Evolutionary conservation across 2,113 vertebrate species (phyloP).

Genomic region (Gobiocypris rarus): DNA sequence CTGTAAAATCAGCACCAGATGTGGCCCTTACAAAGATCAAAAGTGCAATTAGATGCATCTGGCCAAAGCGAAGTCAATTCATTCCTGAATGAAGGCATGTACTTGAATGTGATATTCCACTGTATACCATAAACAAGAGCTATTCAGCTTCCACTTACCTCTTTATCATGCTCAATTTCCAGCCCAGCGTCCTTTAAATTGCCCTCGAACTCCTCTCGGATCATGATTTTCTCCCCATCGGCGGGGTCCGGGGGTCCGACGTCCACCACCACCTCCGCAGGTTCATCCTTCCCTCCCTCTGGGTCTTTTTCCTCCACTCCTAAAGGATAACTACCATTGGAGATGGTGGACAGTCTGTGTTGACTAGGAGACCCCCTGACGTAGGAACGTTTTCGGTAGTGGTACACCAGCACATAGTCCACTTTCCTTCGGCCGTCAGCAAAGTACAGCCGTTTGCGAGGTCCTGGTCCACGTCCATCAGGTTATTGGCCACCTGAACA

Average conservation of each 20-base stretch:
- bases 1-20: constrained; percentile 13
- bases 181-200: constrained; percentile 87
- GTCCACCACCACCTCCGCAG: constrained; percentile 62
- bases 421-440: constrained; percentile 89
- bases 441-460: constrained; percentile 81
- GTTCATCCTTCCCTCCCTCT: constrained; percentile 48
- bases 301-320: constrained; percentile 48
- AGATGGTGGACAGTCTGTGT: constrained; percentile 75
- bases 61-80: neutral
- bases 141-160: constrained; percentile 69
- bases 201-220: constrained; percentile 89
- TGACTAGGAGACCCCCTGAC: constrained; percentile 24
- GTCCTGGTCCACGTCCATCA: constrained; percentile 65
- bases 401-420: constrained; percentile 90
- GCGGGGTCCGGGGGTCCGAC: constrained; percentile 72
- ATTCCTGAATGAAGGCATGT: neutral
- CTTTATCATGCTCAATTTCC: constrained; percentile 89
- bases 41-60: neutral
- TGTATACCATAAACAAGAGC: neutral
- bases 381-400: constrained; percentile 78
- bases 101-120: neutral
- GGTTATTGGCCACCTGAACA: constrained; percentile 81
- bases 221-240: constrained; percentile 84
- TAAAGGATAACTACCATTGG: constrained; percentile 81
- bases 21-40: neutral